A percentile compares a stretch with the other conserved stretches of the same genome.
Conservation (phyloP, 2,797 vertebrate genomes). For the Hirundo rustica region DNA sequence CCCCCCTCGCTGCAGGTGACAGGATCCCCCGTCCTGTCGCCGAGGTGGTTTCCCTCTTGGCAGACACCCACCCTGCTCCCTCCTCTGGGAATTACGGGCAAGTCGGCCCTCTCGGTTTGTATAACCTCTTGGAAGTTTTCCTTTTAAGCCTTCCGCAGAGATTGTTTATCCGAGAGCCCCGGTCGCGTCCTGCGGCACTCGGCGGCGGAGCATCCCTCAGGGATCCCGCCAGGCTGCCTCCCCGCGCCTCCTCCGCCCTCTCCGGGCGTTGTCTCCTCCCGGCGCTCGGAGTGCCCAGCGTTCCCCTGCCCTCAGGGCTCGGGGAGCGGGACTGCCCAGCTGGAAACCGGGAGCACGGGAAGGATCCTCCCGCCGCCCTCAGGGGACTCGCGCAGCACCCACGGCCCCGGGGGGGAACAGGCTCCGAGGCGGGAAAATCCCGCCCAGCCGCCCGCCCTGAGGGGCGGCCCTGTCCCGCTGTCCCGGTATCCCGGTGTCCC, state of each 20-base stretch:
- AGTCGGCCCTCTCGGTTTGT: background rate
- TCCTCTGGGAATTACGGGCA: background rate
- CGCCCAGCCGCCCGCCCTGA: fast-evolving
- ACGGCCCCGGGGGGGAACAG: background rate
- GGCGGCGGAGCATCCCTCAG: background rate
- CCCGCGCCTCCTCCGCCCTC: background rate
- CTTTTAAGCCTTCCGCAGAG: fast-evolving
- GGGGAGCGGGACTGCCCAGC: fast-evolving
- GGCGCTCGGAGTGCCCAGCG: fast-evolving
- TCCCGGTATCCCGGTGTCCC: fast-evolving
- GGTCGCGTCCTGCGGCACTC: background rate
- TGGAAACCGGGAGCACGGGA: background rate
- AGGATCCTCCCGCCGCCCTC: fast-evolving
- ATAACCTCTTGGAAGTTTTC: background rate
- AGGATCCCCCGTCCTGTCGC: background rate
- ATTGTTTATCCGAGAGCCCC: too few relatives aligned
- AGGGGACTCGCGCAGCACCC: fast-evolving
- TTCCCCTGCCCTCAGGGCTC: background rate
- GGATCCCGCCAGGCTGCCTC: fast-evolving
- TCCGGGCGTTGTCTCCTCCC: background rate
- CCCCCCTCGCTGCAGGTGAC: background rate
- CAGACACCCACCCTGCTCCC: background rate
- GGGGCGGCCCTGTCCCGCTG: fast-evolving
- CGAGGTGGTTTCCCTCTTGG: background rate
- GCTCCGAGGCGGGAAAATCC: background rate